Evolutionary conservation across 2,113 vertebrate genomes (phyloP).

Genomic region (Serinus canaria): DNA sequence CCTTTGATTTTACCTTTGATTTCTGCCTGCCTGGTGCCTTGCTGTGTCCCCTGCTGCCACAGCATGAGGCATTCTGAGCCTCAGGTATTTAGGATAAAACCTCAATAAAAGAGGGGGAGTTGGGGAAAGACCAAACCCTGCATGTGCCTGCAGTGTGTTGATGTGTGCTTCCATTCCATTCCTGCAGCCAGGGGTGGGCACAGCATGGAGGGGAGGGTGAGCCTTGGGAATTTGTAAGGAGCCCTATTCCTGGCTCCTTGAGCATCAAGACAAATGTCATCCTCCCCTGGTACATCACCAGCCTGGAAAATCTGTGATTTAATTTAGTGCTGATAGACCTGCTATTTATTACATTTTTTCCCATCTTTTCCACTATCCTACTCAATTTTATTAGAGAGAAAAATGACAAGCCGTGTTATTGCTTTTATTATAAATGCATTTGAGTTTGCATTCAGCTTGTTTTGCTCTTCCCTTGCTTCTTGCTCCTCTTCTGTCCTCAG

Average conservation of each 20-base stretch:
- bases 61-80: not conserved
- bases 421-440: conserved; percentile 74
- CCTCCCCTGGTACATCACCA: conserved; percentile 41
- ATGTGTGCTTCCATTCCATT: not conserved
- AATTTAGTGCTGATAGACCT: conserved; percentile 52
- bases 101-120: not conserved
- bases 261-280: not conserved
- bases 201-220: accelerated
- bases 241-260: not conserved
- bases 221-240: not conserved
- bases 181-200: not conserved
- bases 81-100: not conserved
- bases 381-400: conserved; percentile 68
- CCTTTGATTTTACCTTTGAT: not conserved
- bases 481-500: not conserved
- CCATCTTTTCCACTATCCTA: conserved; percentile 35
- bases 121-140: not conserved
- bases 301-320: conserved; percentile 31
- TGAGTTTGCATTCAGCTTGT: not conserved
- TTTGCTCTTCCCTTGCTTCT: not conserved
- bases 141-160: not conserved
- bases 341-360: conserved; percentile 57
- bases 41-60: not conserved
- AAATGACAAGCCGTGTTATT: conserved; percentile 64
- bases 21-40: not conserved